Conservation (phyloP, 2,113 vertebrate species). For the Ophiodon elongatus region DNA sequence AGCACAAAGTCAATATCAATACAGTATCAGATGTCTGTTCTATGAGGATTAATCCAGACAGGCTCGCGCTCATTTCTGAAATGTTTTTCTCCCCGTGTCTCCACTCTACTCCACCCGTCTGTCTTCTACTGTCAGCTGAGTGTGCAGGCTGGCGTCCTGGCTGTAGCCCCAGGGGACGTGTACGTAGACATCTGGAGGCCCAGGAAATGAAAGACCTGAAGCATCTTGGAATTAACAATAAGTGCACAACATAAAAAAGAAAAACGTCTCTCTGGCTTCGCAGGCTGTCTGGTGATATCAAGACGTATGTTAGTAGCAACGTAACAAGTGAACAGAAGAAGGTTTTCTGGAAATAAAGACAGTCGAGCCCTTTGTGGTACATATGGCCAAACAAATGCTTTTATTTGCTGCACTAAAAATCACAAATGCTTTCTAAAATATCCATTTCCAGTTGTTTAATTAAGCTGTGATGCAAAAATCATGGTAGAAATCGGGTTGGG, state of each 20-base stretch:
- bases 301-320: neutral
- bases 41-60: neutral
- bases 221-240: neutral
- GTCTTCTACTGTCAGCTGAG: constrained; percentile 83
- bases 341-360: neutral
- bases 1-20: neutral
- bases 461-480: neutral
- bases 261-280: neutral
- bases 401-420: neutral
- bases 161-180: constrained; percentile 87
- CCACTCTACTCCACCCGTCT: neutral
- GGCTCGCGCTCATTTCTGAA: constrained; percentile 4
- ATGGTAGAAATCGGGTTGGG: neutral
- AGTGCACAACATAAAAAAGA: neutral
- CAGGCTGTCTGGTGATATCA: neutral
- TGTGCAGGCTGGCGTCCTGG: constrained; percentile 88
- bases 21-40: neutral
- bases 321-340: neutral
- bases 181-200: constrained; percentile 90
- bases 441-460: neutral
- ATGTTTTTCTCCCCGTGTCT: neutral
- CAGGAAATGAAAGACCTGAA: constrained; percentile 73
- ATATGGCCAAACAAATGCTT: neutral
- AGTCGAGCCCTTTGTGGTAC: neutral
- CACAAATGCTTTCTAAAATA: neutral